Evolutionary conservation across 2,113 vertebrate species (phyloP), one percentile per base, ranked within the genome.

Genomic region (Menidia beryllina): DNA sequence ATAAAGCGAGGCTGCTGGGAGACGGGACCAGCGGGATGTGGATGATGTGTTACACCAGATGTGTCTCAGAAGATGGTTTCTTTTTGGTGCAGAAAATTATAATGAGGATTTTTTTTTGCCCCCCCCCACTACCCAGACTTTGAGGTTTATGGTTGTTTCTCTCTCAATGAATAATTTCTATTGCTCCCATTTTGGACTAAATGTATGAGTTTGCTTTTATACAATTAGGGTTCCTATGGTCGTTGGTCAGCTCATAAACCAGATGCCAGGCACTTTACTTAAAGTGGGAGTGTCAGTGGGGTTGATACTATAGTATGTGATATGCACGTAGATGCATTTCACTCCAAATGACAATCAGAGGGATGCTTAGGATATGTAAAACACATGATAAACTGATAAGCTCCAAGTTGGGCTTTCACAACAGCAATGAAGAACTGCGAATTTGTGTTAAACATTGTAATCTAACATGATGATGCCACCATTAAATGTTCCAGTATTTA

Each of bases 11-110:
- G 56, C 56, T 66, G 23, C 83, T 79, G 81, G 20, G 45, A 81
- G 72, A 39, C 78, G 62, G 75, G 62, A 73, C 58, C 89, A 87
- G 74, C 83, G 53, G 43, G 36, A 74, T 81, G 85, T 85, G 83
- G 76, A 85, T 65, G 85, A 87, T 88, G 53, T 72, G 51, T 69
- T 47, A 78, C 67, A 76, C 74, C 87, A 90, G 89, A 80, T 90
- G 89, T 77, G 86, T 81, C 86, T 77, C 76, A 57, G 62, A 66
- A 57, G 17, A 67, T 66, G 41, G 21, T 24, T 64, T 77, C 49
- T n/a, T 67, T 6, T 47, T 69, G 51, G 53, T 0, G 47, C 52
- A 56, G 50, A 57, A 70, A 74, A 76, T 77, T 68, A 60, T 80
- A 83, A 87, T 76, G 63, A 72, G 65, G 20, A 41, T 57, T 20